Percentiles rank a stretch among this genome's conserved stretches.
These are phyloP conservation scores for Mycogona germanica DNA, from an alignment of 2,888 invertebrate species.

Conservation along the genomic window DNA sequence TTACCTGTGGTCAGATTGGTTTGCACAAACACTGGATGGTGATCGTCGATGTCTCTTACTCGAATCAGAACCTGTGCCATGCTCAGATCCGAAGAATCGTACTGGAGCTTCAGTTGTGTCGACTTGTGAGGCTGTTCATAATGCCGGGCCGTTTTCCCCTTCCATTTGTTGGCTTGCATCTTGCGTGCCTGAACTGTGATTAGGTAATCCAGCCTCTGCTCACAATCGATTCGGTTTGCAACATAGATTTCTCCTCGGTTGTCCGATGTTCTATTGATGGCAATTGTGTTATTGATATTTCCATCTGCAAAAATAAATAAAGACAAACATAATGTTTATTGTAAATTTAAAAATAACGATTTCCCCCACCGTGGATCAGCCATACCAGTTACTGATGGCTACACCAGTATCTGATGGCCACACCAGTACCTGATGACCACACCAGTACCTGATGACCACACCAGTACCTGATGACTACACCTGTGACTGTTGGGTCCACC, in stretches of 20 bases:
- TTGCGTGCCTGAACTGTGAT: conserved; percentile 45
- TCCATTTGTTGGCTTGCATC: conserved; percentile 17
- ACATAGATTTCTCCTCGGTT: conserved; percentile 51
- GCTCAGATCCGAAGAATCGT: conserved; percentile 49
- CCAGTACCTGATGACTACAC: too few relatives aligned
- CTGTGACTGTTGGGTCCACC: too few relatives aligned
- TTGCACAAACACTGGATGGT: conserved; percentile 51
- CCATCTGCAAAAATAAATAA: conserved; percentile 42
- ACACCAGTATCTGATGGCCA: too few relatives aligned
- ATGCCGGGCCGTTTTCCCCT: neutral
- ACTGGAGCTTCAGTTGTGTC: conserved; percentile 21
- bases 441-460: neutral
- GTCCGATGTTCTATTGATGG: conserved; percentile 44
- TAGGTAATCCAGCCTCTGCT: conserved; percentile 43
- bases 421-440: neutral
- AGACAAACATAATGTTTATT: neutral
- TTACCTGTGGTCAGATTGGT: conserved; percentile 49
- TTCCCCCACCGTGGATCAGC: too few relatives aligned
- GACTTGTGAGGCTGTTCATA: neutral
- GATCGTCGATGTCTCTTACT: conserved; percentile 59
- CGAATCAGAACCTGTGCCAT: conserved; percentile 47
- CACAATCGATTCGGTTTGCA: conserved; percentile 51
- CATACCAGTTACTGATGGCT: too few relatives aligned
- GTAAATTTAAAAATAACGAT: too few relatives aligned
- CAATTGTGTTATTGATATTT: conserved; percentile 51